These are phyloP conservation scores for Cygnus buccinator DNA, from an alignment of 2,113 vertebrate species.

Conservation along the genomic window DNA sequence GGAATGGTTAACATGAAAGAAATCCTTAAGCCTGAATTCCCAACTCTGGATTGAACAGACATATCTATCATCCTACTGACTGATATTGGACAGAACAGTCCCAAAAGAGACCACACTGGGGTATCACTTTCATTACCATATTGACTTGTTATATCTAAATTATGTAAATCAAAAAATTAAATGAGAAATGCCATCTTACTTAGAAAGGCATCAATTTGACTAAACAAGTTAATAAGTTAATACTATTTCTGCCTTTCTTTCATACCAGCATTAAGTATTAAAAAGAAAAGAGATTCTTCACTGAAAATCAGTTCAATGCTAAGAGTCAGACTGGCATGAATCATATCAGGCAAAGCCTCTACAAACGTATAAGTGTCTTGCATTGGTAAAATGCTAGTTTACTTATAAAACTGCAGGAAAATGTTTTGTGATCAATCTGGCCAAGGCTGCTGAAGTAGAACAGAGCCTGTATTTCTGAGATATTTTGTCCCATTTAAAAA, in stretches of 20 bases:
- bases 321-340: not conserved
- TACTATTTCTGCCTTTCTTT: not conserved
- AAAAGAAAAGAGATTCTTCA: not conserved
- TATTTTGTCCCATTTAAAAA: not conserved
- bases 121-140: not conserved
- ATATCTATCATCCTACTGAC: not conserved
- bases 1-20: not conserved
- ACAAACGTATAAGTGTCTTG: not conserved
- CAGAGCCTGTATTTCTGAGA: not conserved
- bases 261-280: not conserved
- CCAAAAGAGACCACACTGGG: not conserved
- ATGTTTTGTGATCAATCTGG: not conserved
- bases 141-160: not conserved
- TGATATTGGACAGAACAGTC: not conserved
- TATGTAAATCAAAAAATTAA: not conserved
- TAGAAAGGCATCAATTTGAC: not conserved
- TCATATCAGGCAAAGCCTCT: not conserved
- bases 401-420: not conserved
- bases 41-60: not conserved
- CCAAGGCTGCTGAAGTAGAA: not conserved
- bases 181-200: not conserved
- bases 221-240: not conserved
- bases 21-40: not conserved
- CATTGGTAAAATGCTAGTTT: not conserved
- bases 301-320: not conserved